Evolutionary conservation across 1,140 invertebrate genomes (phyloP).

Genomic region (Tribolium madens): DNA sequence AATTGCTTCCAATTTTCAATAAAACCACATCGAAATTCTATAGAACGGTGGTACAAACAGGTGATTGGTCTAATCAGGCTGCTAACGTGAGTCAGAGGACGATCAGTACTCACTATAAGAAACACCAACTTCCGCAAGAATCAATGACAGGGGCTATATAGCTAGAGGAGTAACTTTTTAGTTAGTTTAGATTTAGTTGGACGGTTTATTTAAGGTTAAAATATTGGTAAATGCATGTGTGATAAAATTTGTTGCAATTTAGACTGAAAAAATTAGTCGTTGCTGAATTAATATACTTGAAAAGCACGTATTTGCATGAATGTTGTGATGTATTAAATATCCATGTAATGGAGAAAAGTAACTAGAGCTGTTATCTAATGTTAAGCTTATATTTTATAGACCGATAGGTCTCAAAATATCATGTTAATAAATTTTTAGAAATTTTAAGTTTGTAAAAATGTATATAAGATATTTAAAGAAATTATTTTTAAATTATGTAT

Average conservation of each 20-base stretch:
- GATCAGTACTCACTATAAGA: constrained; percentile 57
- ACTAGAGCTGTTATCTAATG: constrained; percentile 16
- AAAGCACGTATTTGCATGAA: constrained; percentile 23
- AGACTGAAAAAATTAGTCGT: constrained; percentile 24
- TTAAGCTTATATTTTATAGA: constrained; percentile 3
- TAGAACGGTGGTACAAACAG: constrained; percentile 79
- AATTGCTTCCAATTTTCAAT: constrained; percentile 96
- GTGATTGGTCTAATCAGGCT: constrained; percentile 85
- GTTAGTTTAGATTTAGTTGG: constrained; percentile 14
- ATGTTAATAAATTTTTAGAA: constrained; percentile 22
- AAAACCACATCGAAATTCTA: constrained; percentile 94
- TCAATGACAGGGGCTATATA: constrained; percentile 59
- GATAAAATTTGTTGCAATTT: constrained; percentile 24
- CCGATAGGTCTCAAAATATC: neutral
- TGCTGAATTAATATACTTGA: constrained; percentile 11
- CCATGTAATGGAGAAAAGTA: constrained; percentile 34
- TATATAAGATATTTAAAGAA: constrained; percentile 9
- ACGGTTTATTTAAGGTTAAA: constrained; percentile 12
- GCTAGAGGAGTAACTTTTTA: constrained; percentile 48
- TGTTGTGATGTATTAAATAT: constrained; percentile 4
- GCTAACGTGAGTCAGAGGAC: constrained; percentile 59
- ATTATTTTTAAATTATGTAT: neutral
- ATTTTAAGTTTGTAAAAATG: constrained; percentile 38
- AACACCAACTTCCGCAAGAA: constrained; percentile 63
- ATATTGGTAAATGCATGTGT: constrained; percentile 11